Conservation (phyloP, 2,888 invertebrate genomes). For the Callyntrura sp. region DNA sequence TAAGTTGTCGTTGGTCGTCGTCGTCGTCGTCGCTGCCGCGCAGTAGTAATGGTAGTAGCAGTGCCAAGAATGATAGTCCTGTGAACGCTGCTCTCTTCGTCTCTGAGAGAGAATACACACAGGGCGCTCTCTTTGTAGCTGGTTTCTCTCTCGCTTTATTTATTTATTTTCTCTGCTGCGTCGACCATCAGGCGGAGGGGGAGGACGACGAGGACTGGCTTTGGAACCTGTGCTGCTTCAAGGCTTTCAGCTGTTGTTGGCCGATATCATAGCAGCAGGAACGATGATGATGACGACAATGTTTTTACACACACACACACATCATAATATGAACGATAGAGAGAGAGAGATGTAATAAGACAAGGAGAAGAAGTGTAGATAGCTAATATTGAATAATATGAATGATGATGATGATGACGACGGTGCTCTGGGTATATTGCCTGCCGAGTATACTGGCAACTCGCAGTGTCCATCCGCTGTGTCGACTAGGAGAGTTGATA, state of each 20-base stretch:
- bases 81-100: background rate
- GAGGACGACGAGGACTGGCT: conserved; percentile 18
- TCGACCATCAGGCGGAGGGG: no score
- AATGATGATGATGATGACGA: no score
- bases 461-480: conserved; percentile 70
- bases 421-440: no score
- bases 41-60: background rate
- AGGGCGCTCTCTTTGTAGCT: conserved; percentile 35
- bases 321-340: no score
- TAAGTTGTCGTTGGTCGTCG: no score
- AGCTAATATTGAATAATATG: no score
- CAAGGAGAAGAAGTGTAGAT: no score
- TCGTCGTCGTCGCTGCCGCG: background rate
- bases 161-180: no score
- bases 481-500: no score
- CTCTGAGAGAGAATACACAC: background rate
- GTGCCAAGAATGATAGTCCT: background rate
- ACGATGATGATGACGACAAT: conserved; percentile 9
- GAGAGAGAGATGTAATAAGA: no score
- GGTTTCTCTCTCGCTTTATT: background rate
- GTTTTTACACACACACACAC: conserved; percentile 42
- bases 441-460: no score
- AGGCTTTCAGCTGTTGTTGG: conserved; percentile 74
- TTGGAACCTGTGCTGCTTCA: conserved; percentile 72
- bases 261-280: conserved; percentile 51